These are phyloP conservation scores for Bombus huntii DNA, from an alignment of 1,140 invertebrate genomes.

Conservation along the genomic window DNA sequence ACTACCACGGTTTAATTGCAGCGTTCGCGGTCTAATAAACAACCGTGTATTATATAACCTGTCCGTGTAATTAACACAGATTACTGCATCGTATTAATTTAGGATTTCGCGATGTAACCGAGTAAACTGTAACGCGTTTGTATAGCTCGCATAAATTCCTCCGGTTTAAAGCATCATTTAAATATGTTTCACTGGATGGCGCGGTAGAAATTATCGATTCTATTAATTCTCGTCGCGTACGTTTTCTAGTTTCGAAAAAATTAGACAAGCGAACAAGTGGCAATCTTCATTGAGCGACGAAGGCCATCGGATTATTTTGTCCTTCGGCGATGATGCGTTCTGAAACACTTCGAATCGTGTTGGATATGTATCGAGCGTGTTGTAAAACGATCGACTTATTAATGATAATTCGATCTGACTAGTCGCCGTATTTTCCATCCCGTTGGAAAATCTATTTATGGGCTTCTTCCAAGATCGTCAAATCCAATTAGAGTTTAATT, in stretches of 20 bases:
- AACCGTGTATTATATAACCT: conserved; percentile 32
- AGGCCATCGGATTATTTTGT: no score
- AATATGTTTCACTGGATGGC: conserved; percentile 1
- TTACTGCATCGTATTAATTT: conserved; percentile 40
- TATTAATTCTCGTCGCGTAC: not conserved
- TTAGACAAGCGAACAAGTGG: no score
- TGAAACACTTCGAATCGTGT: no score
- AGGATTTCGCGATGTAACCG: conserved; percentile 43
- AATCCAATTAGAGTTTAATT: conserved; percentile 2
- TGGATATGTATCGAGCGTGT: no score
- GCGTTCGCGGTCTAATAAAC: conserved; percentile 52
- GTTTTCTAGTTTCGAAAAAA: not conserved
- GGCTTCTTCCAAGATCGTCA: not conserved
- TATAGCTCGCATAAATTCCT: conserved; percentile 31
- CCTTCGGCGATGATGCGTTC: no score
- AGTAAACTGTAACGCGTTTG: conserved; percentile 14
- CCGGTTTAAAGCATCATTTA: conserved; percentile 4
- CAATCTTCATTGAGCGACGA: no score
- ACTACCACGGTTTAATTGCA: conserved; percentile 17
- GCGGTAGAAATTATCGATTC: not conserved
- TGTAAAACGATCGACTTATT: no score
- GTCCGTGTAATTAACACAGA: conserved; percentile 35
- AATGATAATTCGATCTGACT: no score
- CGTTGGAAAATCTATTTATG: not conserved
- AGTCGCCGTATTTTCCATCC: not conserved